phyloP scores from a whole-genome alignment of 2,113 vertebrate genomes.

The Aspiorhynchus laticeps region DNA sequence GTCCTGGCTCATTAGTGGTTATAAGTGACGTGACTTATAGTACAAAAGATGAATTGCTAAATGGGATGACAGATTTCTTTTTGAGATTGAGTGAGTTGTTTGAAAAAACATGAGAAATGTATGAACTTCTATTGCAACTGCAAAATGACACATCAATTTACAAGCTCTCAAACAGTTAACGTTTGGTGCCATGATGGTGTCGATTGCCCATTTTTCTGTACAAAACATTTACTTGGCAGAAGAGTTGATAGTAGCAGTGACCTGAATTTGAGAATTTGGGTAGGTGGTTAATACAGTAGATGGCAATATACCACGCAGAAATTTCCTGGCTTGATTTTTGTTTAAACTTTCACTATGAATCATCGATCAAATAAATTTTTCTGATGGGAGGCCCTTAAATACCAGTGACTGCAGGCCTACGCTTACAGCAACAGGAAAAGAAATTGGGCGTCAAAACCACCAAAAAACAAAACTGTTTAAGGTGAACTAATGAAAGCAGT shows the following conservation, averaged over 20 bases:
- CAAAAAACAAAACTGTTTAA: background rate
- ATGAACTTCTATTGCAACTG: background rate
- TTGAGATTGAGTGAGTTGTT: background rate
- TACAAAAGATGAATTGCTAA: background rate
- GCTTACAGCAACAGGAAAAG: background rate
- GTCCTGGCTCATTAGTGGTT: background rate
- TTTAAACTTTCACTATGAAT: background rate
- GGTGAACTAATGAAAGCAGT: background rate
- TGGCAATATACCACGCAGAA: background rate
- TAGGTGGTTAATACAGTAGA: background rate
- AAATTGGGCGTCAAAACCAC: background rate
- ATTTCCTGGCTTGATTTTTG: background rate
- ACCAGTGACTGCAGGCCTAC: background rate
- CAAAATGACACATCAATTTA: background rate
- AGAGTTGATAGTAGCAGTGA: background rate
- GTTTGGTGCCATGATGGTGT: background rate
- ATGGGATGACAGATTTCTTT: background rate
- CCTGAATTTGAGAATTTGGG: background rate
- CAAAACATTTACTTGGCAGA: background rate
- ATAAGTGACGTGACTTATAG: background rate
- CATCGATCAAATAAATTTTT: background rate
- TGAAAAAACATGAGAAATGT: background rate
- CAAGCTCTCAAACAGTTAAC: background rate
- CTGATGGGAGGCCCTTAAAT: background rate
- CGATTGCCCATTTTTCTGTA: background rate